A percentile compares a stretch with the other conserved stretches of the same genome.
These are phyloP conservation scores for Autographa pulchrina DNA, from an alignment of 2,888 invertebrate species.

Conservation along the genomic window DNA sequence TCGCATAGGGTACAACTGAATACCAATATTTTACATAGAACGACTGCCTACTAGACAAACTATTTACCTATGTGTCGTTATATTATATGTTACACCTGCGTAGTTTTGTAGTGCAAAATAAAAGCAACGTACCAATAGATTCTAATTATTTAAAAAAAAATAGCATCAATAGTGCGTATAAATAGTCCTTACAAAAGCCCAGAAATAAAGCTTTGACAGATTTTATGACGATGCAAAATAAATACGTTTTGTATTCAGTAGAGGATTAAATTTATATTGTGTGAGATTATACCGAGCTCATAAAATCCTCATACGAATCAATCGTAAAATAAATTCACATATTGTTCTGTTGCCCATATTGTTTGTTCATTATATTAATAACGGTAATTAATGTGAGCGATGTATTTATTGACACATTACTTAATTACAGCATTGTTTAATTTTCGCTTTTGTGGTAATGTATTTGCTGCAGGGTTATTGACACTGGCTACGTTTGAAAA, in stretches of 20 bases:
- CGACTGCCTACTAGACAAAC: too few relatives aligned
- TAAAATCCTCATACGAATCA: neutral
- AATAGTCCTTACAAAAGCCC: neutral
- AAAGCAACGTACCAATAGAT: too few relatives aligned
- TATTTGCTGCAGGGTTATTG: neutral
- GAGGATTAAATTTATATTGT: neutral
- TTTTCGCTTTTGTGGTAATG: neutral
- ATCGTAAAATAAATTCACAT: neutral
- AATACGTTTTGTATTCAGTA: neutral
- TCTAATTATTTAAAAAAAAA: too few relatives aligned
- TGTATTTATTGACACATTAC: constrained; percentile 4
- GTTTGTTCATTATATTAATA: constrained; percentile 4
- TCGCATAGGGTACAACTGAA: too few relatives aligned
- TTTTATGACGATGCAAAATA: neutral
- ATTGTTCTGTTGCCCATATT: neutral
- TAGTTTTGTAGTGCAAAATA: too few relatives aligned
- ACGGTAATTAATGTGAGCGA: neutral
- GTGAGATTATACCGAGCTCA: neutral
- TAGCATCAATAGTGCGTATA: neutral
- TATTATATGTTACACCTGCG: too few relatives aligned
- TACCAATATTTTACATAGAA: too few relatives aligned
- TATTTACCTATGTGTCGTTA: too few relatives aligned
- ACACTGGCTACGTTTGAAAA: neutral
- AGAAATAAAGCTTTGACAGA: neutral
- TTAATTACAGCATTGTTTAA: neutral